Base-by-base conservation (phyloP, 1,140 invertebrate genomes). In the Akabosia matsudoensis region DNA sequence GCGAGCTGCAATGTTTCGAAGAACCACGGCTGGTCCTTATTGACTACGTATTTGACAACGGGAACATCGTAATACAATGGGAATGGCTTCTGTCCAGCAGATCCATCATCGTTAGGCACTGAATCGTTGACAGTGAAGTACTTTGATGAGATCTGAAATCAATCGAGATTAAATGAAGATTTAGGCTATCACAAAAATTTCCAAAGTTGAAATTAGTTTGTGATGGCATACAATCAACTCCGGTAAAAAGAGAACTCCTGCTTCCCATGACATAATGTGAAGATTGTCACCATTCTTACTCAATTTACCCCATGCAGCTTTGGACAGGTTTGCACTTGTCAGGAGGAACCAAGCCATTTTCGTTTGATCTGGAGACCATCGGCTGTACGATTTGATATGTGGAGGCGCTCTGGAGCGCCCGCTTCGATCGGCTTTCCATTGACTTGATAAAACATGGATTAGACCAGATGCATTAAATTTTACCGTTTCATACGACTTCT, bases 291-390 rank as follows among this genome's bases (percentile, higher is more conserved):
- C 86, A 76, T 88, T 88, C 81, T 92, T 92, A 78, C 90, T 91
- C 26, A 89, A 83, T 22, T 85, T 87, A 74, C 96, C 96, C 96
- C 96, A 98, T 0, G 96, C 96, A 22, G 95, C 94, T 87, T 97
- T 97, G 16, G 95, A 97, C 7, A 98, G 84, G 86, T 98, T 98
- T 0, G 93, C 94, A 81, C 94, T 97, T 0, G 95, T 97, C 0
- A 97, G 85, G 0, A 96, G 85, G 83, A 95, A 96, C 90, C 92
- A 94, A 77, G 90, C 90, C 77, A 90, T 87, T 83, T 88, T 85
- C 61, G 85, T 83, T 51, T 64, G 30, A 85, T 88, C 91, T 76
- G 87, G 90, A 0, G 92, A 92, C 1, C 92, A 83, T 52, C 96
- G 88, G 0, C 90, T 89, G 84, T 98, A 99, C 0, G 90, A 90